These are phyloP conservation scores for Cyanistes caeruleus DNA, from an alignment of 2,113 vertebrate species.

Conservation along the genomic window DNA sequence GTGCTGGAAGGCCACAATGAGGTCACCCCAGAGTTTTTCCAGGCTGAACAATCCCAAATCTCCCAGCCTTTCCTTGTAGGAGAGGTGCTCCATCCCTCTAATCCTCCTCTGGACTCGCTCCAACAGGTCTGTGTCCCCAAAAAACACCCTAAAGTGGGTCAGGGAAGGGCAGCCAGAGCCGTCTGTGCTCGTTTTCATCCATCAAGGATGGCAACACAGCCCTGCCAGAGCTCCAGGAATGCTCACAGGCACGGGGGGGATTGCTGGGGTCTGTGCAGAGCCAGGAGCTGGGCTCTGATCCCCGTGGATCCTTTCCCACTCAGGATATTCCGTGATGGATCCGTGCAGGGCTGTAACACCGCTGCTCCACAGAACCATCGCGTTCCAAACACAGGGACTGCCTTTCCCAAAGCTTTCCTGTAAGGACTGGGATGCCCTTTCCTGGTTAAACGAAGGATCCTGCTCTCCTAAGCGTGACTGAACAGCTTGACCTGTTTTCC, in stretches of 20 bases:
- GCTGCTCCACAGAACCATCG: rapidly evolving
- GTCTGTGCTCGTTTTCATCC: rapidly evolving
- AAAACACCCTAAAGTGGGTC: neutral
- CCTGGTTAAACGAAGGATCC: neutral
- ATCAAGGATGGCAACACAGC: neutral
- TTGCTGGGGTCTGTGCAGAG: neutral
- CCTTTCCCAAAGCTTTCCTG: neutral
- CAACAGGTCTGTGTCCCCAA: neutral
- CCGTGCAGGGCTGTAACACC: neutral
- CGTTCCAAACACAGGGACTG: neutral
- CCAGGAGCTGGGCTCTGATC: neutral
- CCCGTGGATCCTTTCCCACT: neutral
- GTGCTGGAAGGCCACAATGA: neutral
- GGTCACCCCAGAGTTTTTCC: neutral
- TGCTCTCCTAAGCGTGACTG: rapidly evolving
- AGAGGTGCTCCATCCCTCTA: neutral
- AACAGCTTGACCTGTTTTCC: rapidly evolving
- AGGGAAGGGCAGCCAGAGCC: neutral
- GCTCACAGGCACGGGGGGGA: neutral
- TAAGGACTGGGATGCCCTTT: neutral
- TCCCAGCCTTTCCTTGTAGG: neutral
- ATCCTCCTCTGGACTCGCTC: neutral
- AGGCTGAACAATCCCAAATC: neutral
- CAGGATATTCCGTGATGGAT: neutral
- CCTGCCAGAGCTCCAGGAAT: neutral